A percentile compares a stretch with the other conserved stretches of the same genome.
Evolutionary conservation across 1,140 invertebrate species (phyloP).

Genomic region (Aphidius gifuensis): DNA sequence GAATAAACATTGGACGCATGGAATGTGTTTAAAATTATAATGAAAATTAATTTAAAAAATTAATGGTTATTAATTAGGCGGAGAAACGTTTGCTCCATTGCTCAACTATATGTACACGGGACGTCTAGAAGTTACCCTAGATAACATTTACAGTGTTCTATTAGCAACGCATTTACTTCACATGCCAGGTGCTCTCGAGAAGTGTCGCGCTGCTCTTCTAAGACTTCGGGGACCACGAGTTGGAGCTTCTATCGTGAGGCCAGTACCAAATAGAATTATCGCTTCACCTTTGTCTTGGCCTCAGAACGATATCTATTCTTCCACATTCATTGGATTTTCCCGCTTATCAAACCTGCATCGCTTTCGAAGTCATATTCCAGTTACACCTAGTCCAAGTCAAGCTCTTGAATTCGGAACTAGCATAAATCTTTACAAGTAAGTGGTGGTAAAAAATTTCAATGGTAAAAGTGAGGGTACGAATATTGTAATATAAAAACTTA

Average conservation of each 20-base stretch:
- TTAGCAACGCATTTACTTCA: constrained; percentile 72
- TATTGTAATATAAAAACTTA: too few relatives aligned
- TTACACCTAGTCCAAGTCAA: constrained; percentile 28
- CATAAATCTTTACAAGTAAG: constrained; percentile 1
- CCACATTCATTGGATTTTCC: constrained; percentile 34
- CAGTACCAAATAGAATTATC: constrained; percentile 47
- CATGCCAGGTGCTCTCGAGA: constrained; percentile 70
- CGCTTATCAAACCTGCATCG: constrained; percentile 41
- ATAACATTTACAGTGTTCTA: constrained; percentile 72
- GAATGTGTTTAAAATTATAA: background rate
- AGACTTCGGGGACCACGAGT: constrained; percentile 36
- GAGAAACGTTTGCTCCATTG: constrained; percentile 69
- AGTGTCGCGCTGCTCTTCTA: constrained; percentile 60
- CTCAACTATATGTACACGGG: constrained; percentile 78
- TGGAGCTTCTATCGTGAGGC: constrained; percentile 41
- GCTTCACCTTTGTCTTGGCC: constrained; percentile 47
- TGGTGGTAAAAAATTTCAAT: background rate
- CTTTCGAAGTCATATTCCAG: constrained; percentile 32
- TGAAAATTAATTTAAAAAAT: background rate
- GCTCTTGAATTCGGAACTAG: constrained; percentile 30
- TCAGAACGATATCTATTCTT: constrained; percentile 33
- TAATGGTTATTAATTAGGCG: constrained; percentile 34
- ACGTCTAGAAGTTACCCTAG: constrained; percentile 65
- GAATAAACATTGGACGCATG: background rate
- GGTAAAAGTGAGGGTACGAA: background rate